Conservation (phyloP, 92 coral and sea anemone species). For the Heliopora coerulea region DNA sequence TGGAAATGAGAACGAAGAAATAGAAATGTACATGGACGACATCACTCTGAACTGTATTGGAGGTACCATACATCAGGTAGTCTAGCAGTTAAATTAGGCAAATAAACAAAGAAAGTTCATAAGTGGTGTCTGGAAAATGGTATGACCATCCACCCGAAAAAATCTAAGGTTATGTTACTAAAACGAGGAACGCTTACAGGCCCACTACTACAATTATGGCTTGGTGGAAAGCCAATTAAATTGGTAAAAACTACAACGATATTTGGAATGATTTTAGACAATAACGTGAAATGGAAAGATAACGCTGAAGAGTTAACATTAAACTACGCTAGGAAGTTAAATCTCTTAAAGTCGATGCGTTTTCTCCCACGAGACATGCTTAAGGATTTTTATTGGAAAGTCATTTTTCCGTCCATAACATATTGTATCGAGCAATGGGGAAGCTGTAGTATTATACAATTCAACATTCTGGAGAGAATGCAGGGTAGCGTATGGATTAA, state of each 20-base stretch:
- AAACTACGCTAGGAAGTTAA: constrained; percentile 28
- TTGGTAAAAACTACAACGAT: constrained; percentile 2
- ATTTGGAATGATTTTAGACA: constrained; percentile 15
- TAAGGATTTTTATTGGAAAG: constrained; percentile 44
- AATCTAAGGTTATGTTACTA: constrained; percentile 22
- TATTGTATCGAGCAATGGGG: constrained; percentile 38
- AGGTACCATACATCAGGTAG: constrained; percentile 12
- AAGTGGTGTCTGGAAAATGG: constrained; percentile 19
- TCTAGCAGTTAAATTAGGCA: constrained; percentile 21
- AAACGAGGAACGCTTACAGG: constrained; percentile 26
- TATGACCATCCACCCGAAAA: constrained; percentile 17
- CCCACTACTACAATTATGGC: constrained; percentile 24
- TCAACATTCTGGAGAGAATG: constrained; percentile 40
- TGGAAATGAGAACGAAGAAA: not conserved
- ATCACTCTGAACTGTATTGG: constrained; percentile 39
- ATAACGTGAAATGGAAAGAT: constrained; percentile 1
- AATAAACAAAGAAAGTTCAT: constrained; percentile 19
- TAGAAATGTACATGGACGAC: constrained; percentile 49
- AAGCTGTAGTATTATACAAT: constrained; percentile 38
- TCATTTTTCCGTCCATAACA: constrained; percentile 47
- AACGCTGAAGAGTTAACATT: not conserved
- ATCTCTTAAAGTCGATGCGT: constrained; percentile 37
- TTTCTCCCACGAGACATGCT: constrained; percentile 25
- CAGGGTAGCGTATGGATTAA: constrained; percentile 46
- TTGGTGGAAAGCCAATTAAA: constrained; percentile 1